phyloP scores from a whole-genome alignment of 2,113 vertebrate species.

The Vimba vimba region DNA sequence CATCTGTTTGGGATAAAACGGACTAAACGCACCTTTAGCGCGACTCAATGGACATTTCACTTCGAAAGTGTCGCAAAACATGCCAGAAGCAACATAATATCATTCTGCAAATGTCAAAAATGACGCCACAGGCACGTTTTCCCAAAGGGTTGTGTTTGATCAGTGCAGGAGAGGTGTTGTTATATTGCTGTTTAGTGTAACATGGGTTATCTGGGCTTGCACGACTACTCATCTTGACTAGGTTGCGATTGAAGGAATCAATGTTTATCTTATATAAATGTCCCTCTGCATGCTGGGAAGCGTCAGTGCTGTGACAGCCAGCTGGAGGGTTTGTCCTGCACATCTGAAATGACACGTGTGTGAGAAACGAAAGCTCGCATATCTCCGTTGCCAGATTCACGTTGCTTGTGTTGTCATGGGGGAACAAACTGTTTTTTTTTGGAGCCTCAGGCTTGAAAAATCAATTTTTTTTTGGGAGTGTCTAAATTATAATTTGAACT shows the following conservation, averaged over 20 bases:
- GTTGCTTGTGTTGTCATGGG: neutral
- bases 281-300: neutral
- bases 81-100: neutral
- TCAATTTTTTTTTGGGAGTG: neutral
- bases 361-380: neutral
- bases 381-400: neutral
- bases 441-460: neutral
- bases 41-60: neutral
- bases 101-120: neutral
- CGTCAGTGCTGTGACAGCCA: neutral
- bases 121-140: neutral
- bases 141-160: neutral
- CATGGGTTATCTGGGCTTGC: neutral
- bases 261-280: slow-evolving; percentile 4
- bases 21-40: neutral
- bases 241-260: neutral
- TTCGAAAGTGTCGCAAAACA: neutral
- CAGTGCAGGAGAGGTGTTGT: neutral
- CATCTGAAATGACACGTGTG: neutral
- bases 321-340: neutral
- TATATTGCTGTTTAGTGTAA: neutral
- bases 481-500: neutral
- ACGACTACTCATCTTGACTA: slow-evolving; percentile 1
- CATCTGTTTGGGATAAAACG: too few relatives aligned
- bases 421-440: neutral